Conservation (phyloP, 1,140 invertebrate genomes). For the Lepidurus arcticus region DNA sequence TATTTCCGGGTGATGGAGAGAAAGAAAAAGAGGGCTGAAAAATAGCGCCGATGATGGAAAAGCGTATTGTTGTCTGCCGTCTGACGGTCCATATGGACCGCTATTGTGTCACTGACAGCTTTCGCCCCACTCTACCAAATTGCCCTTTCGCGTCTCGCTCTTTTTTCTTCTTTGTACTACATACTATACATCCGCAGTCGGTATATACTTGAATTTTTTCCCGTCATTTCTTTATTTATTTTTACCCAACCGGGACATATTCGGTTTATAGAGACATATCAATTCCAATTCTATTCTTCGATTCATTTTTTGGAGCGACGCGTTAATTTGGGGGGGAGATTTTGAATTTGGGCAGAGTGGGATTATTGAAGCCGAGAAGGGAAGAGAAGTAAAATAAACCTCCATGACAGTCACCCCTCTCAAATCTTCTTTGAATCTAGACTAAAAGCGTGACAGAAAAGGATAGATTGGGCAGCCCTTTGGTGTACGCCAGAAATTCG, state of each 20-base stretch:
- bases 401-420: neutral
- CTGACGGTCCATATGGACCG: slow-evolving; percentile 12
- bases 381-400: neutral
- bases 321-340: neutral
- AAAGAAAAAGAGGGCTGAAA: neutral
- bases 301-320: neutral
- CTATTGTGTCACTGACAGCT: slow-evolving; percentile 21
- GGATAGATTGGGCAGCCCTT: neutral
- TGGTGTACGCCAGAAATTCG: slow-evolving; percentile 2
- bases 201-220: neutral
- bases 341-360: neutral
- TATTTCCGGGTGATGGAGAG: neutral
- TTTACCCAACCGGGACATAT: neutral
- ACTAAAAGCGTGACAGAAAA: slow-evolving; percentile 11
- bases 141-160: slow-evolving; percentile 16
- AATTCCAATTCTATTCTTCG: neutral
- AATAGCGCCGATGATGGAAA: slow-evolving; percentile 13
- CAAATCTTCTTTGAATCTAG: neutral
- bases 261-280: neutral
- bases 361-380: neutral
- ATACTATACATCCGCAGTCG: neutral
- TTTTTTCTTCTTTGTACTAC: neutral
- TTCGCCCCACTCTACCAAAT: slow-evolving; percentile 15
- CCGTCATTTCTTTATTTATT: neutral
- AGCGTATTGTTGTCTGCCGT: slow-evolving; percentile 21